These are phyloP conservation scores for Anser cygnoides DNA, from an alignment of 2,113 vertebrate genomes.

Conservation along the genomic window DNA sequence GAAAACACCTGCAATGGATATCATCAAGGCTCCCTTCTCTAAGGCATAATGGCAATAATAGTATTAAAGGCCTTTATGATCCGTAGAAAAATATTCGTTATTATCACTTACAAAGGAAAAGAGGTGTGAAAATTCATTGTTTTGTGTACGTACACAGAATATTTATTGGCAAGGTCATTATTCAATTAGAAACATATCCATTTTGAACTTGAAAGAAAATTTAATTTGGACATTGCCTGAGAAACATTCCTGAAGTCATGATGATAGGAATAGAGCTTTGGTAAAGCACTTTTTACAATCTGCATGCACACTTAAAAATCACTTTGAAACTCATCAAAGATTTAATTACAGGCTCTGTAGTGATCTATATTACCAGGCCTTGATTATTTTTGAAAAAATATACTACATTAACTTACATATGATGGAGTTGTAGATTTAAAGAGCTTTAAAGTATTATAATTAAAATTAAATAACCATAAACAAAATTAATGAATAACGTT, in stretches of 20 bases:
- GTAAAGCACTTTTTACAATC: not conserved
- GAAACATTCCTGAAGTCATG: not conserved
- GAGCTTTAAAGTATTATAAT: conserved; percentile 26
- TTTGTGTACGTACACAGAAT: not conserved
- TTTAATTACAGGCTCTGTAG: not conserved
- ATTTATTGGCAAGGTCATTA: not conserved
- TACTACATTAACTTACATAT: not conserved
- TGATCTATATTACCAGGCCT: not conserved
- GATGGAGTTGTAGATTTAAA: not conserved
- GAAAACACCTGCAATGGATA: not conserved
- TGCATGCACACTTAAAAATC: not conserved
- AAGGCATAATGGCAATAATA: not conserved
- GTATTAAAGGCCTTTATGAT: not conserved
- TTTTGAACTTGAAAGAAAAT: not conserved
- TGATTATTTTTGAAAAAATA: conserved; percentile 40
- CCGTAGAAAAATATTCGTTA: not conserved
- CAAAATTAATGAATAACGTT: conserved; percentile 21
- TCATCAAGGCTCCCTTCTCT: not conserved
- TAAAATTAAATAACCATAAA: conserved; percentile 49
- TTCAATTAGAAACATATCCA: not conserved
- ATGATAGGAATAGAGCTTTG: not conserved
- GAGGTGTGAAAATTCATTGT: not conserved
- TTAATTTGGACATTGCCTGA: not conserved
- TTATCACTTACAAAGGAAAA: not conserved
- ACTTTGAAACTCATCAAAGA: conserved; percentile 22